Evolutionary conservation across 2,113 vertebrate species (phyloP).

Genomic region (Pituophis catenifer): DNA sequence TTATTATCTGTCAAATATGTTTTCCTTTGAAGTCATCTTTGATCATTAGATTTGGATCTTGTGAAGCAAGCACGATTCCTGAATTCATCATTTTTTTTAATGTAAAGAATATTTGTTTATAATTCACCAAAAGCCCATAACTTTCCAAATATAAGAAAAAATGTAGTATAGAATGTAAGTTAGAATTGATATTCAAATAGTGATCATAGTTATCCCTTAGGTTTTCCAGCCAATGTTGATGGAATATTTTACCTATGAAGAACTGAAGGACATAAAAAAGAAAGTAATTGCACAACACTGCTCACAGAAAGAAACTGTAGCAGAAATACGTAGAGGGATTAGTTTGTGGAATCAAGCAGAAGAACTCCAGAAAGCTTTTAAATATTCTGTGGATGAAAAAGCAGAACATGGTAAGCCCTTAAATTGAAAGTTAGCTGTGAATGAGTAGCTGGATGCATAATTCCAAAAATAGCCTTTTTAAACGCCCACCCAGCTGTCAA

Average conservation of each 20-base stretch:
- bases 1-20: not conserved
- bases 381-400: slow-evolving; percentile 93
- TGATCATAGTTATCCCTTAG: slow-evolving; percentile 62
- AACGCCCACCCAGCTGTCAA: not conserved
- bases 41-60: not conserved
- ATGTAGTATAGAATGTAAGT: not conserved
- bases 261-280: slow-evolving; percentile 97
- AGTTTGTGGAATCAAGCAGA: slow-evolving; percentile 89
- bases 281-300: slow-evolving; percentile 95
- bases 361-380: slow-evolving; percentile 90
- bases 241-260: slow-evolving; percentile 97
- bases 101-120: not conserved
- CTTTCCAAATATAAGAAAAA: not conserved
- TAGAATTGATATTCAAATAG: not conserved
- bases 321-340: slow-evolving; percentile 84
- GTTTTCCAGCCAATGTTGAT: slow-evolving; percentile 99
- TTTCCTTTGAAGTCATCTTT: not conserved
- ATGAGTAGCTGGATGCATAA: not conserved
- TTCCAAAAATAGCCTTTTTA: not conserved
- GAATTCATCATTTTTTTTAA: not conserved
- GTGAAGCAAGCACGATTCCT: not conserved
- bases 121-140: not conserved
- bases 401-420: slow-evolving; percentile 81
- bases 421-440: slow-evolving; percentile 4
- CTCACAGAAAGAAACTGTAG: slow-evolving; percentile 80